Base-by-base conservation (phyloP, 2,113 vertebrate genomes). In the Limnothrissa miodon region DNA sequence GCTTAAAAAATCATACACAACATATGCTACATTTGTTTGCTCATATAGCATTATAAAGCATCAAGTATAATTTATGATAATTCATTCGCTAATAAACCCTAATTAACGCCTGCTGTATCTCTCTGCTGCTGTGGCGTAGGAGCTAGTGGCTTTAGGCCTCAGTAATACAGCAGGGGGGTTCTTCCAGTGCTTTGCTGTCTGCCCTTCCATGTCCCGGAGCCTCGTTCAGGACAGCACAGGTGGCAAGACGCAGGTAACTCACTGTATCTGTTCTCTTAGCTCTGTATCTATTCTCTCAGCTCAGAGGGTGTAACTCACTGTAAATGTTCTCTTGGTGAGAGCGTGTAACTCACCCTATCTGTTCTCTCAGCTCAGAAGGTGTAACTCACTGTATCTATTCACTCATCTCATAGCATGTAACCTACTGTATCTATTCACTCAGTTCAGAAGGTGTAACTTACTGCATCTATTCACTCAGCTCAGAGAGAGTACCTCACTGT, bases 201-300 rank as follows among this genome's bases (percentile, higher is more conserved):
- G 97, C 85, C 93, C 97, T 79, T 99, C 98, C 78, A 98, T 99
- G 97, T 99, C 98, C 0, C 95, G 97, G 51, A 98, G 96, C 88
- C 93, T 99, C 78, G 95, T 99, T 19, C 97, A 99, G 88, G 97
- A 99, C 85, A 94, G 92, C 84, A 95, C 98, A 0, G 98, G 98
- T n/a, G 97, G 97, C n/a, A 96, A 97, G 91, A 98, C 97, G 56
- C 94, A 95, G 90, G 94, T 93, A 62, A 5, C 25, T 48, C 21
- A 56, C n/a, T n/a, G n/a, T n/a, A n/a, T 23, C 21, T 21, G 2
- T 15, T 21, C 21, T n/a, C n/a, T n/a, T n/a, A n/a, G n/a, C n/a
- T n/a, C n/a, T n/a, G n/a, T n/a, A n/a, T n/a, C n/a, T n/a, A n/a
- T n/a, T n/a, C n/a, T n/a, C n/a, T 23, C 51, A 56, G 51, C 21